phyloP scores from a whole-genome alignment of 2,888 invertebrate species.

The Steinernema hermaphroditum region DNA sequence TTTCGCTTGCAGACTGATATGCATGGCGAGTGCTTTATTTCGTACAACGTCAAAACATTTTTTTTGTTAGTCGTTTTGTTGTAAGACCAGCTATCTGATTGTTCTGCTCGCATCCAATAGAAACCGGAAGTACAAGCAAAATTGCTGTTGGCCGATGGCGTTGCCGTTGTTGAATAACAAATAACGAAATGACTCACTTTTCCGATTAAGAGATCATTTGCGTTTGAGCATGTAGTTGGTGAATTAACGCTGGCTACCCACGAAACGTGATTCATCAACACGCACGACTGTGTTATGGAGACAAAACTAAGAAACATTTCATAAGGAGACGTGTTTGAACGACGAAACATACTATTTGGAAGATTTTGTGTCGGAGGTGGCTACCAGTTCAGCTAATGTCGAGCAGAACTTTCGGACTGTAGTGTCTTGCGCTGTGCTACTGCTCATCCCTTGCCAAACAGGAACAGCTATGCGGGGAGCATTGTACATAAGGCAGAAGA shows the following conservation, averaged over 20 bases:
- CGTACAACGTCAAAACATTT: too few species aligned
- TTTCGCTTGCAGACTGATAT: too few species aligned
- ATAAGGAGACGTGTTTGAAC: conserved; percentile 42
- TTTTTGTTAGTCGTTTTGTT: too few species aligned
- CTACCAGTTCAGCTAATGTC: conserved; percentile 49
- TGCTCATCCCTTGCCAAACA: conserved; percentile 56
- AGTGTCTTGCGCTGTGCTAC: conserved; percentile 39
- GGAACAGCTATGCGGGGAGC: conserved; percentile 52
- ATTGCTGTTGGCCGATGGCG: too few species aligned
- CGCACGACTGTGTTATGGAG: conserved; percentile 58
- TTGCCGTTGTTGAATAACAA: too few species aligned
- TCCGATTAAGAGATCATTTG: conserved; percentile 45
- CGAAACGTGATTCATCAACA: conserved; percentile 62
- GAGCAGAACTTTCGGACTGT: conserved; percentile 52
- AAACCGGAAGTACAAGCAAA: too few species aligned
- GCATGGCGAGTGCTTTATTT: too few species aligned
- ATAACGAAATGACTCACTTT: conserved; percentile 38
- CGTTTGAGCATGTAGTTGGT: conserved; percentile 41
- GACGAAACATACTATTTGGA: conserved; percentile 53
- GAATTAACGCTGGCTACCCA: conserved; percentile 64
- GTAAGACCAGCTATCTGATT: too few species aligned
- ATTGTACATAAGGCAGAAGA: conserved; percentile 56
- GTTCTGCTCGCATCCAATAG: too few species aligned
- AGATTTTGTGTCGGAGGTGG: conserved; percentile 52
- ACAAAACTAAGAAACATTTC: conserved; percentile 53